phyloP scores from a whole-genome alignment of 2,113 vertebrate species.

The Aphelocoma coerulescens region DNA sequence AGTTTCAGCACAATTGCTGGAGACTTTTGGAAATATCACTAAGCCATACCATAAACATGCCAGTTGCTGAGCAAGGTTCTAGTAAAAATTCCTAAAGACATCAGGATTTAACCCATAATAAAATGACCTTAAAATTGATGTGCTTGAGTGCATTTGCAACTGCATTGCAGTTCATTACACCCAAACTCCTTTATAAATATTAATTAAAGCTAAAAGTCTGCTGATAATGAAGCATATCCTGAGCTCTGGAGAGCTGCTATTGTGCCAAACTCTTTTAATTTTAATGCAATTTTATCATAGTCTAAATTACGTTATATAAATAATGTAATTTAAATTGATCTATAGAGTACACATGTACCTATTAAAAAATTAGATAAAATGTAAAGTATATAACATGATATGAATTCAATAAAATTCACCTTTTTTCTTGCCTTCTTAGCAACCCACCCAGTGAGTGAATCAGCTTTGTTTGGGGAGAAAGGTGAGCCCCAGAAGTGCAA shows the following conservation, averaged over 20 bases:
- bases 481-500: background rate
- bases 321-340: background rate
- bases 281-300: background rate
- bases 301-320: background rate
- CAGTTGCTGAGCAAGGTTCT: background rate
- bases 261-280: background rate
- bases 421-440: background rate
- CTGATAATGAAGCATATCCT: background rate
- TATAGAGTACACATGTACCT: no score
- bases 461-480: background rate
- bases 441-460: background rate
- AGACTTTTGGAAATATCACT: background rate
- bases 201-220: background rate
- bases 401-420: background rate
- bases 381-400: fast-evolving
- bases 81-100: background rate
- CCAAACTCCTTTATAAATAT: background rate
- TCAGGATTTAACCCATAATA: background rate
- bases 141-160: background rate
- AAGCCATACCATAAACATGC: fast-evolving
- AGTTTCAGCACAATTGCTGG: background rate
- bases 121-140: background rate
- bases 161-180: background rate
- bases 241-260: background rate
- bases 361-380: background rate